These are phyloP conservation scores for Perccottus glenii DNA, from an alignment of 2,113 vertebrate genomes.

Conservation along the genomic window DNA sequence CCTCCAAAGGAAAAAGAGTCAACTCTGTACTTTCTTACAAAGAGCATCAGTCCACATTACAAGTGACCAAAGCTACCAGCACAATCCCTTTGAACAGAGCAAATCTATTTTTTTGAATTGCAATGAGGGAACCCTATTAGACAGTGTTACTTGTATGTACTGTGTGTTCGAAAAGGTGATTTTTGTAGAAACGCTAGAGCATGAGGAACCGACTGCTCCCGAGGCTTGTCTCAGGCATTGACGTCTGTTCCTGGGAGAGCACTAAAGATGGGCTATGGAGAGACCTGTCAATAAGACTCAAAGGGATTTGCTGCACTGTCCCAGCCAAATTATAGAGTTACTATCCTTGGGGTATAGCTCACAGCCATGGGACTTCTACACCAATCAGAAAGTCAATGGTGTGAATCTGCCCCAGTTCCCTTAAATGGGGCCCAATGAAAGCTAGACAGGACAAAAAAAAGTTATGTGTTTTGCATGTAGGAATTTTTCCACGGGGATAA, in stretches of 20 bases:
- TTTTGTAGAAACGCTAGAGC: constrained; percentile 30
- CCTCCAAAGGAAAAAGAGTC: no score
- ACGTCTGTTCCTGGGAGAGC: constrained; percentile 38
- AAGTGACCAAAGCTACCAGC: constrained; percentile 9
- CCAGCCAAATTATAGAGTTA: constrained; percentile 8
- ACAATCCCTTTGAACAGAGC: constrained; percentile 20
- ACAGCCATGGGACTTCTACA: neutral
- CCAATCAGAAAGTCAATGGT: neutral
- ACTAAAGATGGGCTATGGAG: constrained; percentile 27
- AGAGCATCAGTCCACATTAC: neutral
- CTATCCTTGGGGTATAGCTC: neutral
- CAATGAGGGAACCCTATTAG: constrained; percentile 47
- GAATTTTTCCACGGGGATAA: no score
- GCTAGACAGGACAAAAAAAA: no score
- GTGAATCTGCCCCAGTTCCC: neutral
- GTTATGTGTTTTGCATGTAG: no score
- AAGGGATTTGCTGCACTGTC: constrained; percentile 10
- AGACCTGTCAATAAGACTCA: constrained; percentile 49
- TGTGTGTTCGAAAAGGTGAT: constrained; percentile 32
- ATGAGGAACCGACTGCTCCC: constrained; percentile 45
- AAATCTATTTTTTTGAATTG: constrained; percentile 48
- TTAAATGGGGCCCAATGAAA: neutral
- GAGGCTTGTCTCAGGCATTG: constrained; percentile 21
- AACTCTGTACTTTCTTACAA: no score
- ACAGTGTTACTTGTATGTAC: constrained; percentile 38